Percentiles rank a stretch among this genome's conserved stretches.
Conservation (phyloP, 2,888 invertebrate genomes). For the Caenorhabditis panamensis region DNA sequence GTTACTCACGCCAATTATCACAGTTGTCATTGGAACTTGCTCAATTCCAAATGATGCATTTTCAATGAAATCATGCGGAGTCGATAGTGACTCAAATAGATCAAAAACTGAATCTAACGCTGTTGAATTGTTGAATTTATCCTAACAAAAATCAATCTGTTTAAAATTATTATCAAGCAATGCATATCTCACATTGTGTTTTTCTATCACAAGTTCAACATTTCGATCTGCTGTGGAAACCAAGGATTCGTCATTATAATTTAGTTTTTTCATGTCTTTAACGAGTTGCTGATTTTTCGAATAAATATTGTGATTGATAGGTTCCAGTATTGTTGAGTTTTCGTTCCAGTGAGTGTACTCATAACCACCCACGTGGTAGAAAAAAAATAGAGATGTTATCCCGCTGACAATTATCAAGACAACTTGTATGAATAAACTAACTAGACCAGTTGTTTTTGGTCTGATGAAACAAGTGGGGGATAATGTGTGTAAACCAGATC, state of each 20-base stretch:
- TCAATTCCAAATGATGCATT: conserved; percentile 66
- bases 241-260: conserved; percentile 10
- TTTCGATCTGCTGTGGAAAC: conserved; percentile 35
- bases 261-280: no score
- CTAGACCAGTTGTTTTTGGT: conserved; percentile 67
- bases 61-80: conserved; percentile 10
- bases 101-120: background rate
- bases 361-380: conserved; percentile 74
- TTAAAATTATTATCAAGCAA: background rate
- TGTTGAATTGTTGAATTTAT: no score
- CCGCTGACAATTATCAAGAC: conserved; percentile 63
- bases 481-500: conserved; percentile 6
- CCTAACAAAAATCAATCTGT: no score
- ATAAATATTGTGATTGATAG: conserved; percentile 52
- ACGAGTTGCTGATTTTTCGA: background rate
- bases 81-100: background rate
- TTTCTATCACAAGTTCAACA: conserved; percentile 5
- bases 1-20: conserved; percentile 42
- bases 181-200: no score
- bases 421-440: conserved; percentile 68
- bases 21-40: conserved; percentile 62
- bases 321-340: conserved; percentile 69
- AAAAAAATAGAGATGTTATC: conserved; percentile 66
- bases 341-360: conserved; percentile 72
- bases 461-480: conserved; percentile 60